Base-by-base conservation (phyloP, 2,113 vertebrate species). In the Columbina picui region DNA sequence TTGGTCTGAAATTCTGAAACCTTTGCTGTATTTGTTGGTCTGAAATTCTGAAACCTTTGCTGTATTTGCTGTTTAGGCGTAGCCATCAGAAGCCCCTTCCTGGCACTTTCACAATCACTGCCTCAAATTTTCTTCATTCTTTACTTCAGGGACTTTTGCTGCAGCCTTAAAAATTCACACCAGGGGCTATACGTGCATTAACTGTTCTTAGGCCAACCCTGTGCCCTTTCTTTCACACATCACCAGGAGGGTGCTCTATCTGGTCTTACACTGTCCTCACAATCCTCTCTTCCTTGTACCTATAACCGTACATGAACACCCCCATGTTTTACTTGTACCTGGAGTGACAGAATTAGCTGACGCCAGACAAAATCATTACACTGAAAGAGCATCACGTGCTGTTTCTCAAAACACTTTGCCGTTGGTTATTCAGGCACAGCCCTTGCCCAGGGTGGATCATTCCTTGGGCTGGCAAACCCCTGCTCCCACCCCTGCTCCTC, bases 331-430 rank as follows among this genome's bases (percentile, higher is more conserved):
- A 75, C 32, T 18, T 1, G 11, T 13, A 86, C 10, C 3, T 1
- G 13, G 8, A 74, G 14, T 14, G 36, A 63, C 57, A 83, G 19
- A 87, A 76, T 27, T 36, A 38, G 43, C 30, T 2, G 8, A 2
- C 0, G 18, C 27, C 63, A 63, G 53, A 41, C 49, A 53, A 94
- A 65, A 61, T 25, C 14, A 20, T 32, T 29, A 63, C 3, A 2
- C 12, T 41, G 20, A 32, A 77, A 88, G 26, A 47, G 18, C 3
- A 25, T 19, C 8, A 26, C 0, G 0, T 1, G 2, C 5, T 34
- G 17, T 47, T 32, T 32, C 53, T 68, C 68, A 10, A 81, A 80
- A 41, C 14, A 18, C 16, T 65, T 67, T 32, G 11, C 12, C 2
- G 1, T 36, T 30, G 19, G 32, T 39, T 16, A 20, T 17, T 53